Conservation (phyloP, 2,888 invertebrate species). For the Lordiphosa andalusiaca region DNA sequence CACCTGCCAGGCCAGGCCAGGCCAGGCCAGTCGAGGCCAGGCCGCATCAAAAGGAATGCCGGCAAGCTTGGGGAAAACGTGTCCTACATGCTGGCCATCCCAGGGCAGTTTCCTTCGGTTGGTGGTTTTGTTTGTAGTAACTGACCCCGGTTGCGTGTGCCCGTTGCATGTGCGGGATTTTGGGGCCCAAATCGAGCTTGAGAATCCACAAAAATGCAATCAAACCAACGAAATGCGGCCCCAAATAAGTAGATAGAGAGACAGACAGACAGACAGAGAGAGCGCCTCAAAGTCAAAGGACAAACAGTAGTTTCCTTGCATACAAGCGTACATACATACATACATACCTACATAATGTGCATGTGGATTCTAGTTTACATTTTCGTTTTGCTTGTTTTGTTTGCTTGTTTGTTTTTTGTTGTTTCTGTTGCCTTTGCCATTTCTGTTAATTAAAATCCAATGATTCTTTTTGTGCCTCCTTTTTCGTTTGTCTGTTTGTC, state of each 20-base stretch:
- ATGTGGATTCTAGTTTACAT: constrained; percentile 13
- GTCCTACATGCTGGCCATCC: constrained; percentile 51
- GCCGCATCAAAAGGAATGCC: constrained; percentile 47
- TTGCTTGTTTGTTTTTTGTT: constrained; percentile 6
- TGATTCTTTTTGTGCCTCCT: constrained; percentile 45
- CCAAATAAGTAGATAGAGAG: constrained; percentile 13
- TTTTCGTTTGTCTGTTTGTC: constrained; percentile 27
- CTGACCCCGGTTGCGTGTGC: constrained; percentile 65
- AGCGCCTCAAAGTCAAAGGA: not conserved
- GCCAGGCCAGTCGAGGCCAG: constrained; percentile 17
- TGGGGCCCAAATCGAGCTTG: constrained; percentile 6
- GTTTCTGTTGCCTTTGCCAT: constrained; percentile 23
- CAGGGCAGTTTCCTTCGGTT: constrained; percentile 4
- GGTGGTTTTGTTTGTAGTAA: constrained; percentile 47
- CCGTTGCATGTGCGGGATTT: constrained; percentile 1
- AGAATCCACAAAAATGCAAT: constrained; percentile 23
- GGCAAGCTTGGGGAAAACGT: constrained; percentile 45
- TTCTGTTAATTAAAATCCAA: constrained; percentile 67
- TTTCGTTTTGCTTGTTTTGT: constrained; percentile 1
- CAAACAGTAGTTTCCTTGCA: not conserved
- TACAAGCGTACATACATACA: constrained; percentile 6
- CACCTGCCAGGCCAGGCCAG: constrained; percentile 61
- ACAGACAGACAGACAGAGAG: not conserved
- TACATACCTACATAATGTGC: constrained; percentile 11
- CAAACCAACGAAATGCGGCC: constrained; percentile 6